Conservation (phyloP, 2,888 invertebrate genomes). For the Cyclophora albipunctata region DNA sequence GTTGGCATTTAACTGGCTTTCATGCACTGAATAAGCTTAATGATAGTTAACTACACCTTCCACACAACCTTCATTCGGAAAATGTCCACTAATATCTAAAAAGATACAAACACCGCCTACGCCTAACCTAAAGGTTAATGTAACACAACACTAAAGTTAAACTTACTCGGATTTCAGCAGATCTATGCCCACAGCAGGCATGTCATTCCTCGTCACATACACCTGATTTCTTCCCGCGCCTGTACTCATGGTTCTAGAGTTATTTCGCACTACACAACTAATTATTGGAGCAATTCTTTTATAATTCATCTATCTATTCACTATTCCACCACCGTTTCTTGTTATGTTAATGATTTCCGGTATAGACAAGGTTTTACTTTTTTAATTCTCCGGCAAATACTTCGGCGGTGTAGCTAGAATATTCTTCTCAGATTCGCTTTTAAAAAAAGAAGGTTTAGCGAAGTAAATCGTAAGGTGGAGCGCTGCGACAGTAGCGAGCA, state of each 20-base stretch:
- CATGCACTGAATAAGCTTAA: too few relatives aligned
- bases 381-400: slow-evolving; percentile 54
- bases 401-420: slow-evolving; percentile 41
- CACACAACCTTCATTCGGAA: too few relatives aligned
- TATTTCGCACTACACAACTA: slow-evolving; percentile 26
- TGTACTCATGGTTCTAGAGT: slow-evolving; percentile 42
- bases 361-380: slow-evolving; percentile 28
- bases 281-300: slow-evolving; percentile 27
- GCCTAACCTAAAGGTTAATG: too few relatives aligned
- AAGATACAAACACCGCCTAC: too few relatives aligned
- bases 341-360: not conserved
- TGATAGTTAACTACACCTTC: too few relatives aligned
- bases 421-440: slow-evolving; percentile 36
- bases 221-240: slow-evolving; percentile 68
- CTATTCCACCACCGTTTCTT: not conserved
- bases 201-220: slow-evolving; percentile 78
- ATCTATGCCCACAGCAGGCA: slow-evolving; percentile 76
- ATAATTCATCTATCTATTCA: slow-evolving; percentile 45
- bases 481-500: slow-evolving; percentile 54
- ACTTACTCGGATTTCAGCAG: slow-evolving; percentile 78
- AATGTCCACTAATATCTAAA: too few relatives aligned
- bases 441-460: slow-evolving; percentile 63
- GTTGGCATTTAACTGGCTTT: too few relatives aligned
- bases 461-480: slow-evolving; percentile 58
- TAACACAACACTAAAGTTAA: not conserved